phyloP scores from a whole-genome alignment of 2,797 vertebrate species.

The Coregonus suidteri region DNA sequence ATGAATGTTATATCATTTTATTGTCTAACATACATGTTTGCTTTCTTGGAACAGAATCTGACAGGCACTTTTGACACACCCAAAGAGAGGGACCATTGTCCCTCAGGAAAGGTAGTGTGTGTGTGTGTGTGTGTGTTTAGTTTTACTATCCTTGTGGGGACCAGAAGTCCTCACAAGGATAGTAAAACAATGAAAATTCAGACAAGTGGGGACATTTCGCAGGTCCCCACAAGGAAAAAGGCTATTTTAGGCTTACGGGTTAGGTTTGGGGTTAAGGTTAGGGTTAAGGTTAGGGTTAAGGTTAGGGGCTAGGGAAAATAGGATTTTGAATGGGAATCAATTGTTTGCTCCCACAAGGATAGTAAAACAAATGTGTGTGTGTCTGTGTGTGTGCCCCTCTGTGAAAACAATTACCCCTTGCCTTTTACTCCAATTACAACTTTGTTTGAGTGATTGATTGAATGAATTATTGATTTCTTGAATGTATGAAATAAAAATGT shows the following conservation, averaged over 20 bases:
- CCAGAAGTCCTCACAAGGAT: too few relatives aligned
- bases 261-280: too few relatives aligned
- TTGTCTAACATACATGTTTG: conserved; percentile 3
- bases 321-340: too few relatives aligned
- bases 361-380: neutral
- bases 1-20: neutral
- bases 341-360: too few relatives aligned
- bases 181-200: too few relatives aligned
- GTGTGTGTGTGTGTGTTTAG: neutral
- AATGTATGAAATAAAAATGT: neutral
- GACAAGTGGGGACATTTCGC: too few relatives aligned
- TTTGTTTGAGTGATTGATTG: neutral
- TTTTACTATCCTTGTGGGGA: neutral
- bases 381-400: neutral
- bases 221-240: too few relatives aligned
- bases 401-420: neutral
- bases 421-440: neutral
- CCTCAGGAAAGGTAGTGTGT: conserved; percentile 69
- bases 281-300: too few relatives aligned
- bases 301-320: too few relatives aligned
- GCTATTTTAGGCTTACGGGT: too few relatives aligned
- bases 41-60: conserved; percentile 67
- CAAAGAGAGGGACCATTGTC: conserved; percentile 68
- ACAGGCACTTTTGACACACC: conserved; percentile 48
- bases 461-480: neutral